Percentiles rank a stretch among this genome's conserved stretches.
Evolutionary conservation across 2,113 vertebrate genomes (phyloP).

Genomic region (Potamarius usumacintae): DNA sequence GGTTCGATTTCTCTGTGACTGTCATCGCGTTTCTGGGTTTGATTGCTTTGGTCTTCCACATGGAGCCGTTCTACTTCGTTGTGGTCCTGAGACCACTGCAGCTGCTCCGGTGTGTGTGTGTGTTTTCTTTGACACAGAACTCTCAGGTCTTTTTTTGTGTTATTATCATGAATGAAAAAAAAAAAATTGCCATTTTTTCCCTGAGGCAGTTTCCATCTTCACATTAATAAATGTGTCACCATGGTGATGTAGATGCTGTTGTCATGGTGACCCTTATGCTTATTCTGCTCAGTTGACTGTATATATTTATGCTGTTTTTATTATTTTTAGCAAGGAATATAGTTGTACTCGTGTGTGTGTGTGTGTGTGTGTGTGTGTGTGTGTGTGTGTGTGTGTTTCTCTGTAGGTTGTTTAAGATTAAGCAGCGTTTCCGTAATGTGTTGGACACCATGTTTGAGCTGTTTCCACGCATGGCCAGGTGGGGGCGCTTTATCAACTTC

Average conservation of each 20-base stretch:
- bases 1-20: conserved; percentile 95
- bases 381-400: background rate
- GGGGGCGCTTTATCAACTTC: conserved; percentile 29
- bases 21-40: conserved; percentile 91
- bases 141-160: too few relatives aligned
- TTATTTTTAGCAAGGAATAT: too few relatives aligned
- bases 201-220: too few relatives aligned
- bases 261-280: too few relatives aligned
- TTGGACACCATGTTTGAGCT: conserved; percentile 98
- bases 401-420: conserved; percentile 91
- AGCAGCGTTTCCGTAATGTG: conserved; percentile 92
- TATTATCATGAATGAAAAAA: too few relatives aligned
- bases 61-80: conserved; percentile 97
- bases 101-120: conserved; percentile 82
- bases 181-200: too few relatives aligned
- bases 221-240: too few relatives aligned
- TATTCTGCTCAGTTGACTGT: background rate
- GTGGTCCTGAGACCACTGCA: conserved; percentile 91
- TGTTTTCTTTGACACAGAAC: too few relatives aligned
- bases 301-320: background rate
- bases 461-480: conserved; percentile 96
- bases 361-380: too few relatives aligned
- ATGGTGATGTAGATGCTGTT: too few relatives aligned
- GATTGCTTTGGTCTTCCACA: conserved; percentile 86
- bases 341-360: too few relatives aligned